Base-by-base conservation (phyloP, 2,113 vertebrate species). In the Callochromis pleurospilus region DNA sequence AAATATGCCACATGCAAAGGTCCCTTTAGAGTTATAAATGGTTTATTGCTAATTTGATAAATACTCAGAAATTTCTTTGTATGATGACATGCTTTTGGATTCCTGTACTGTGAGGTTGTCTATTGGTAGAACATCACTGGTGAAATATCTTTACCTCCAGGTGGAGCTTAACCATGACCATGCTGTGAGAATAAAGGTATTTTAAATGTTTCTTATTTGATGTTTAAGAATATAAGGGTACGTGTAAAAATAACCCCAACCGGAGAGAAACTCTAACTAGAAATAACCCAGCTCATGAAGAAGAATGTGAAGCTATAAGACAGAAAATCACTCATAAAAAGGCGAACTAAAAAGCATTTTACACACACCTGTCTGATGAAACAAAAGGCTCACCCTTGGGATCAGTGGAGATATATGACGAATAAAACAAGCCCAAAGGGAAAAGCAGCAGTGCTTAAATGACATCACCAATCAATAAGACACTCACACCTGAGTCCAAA, bases 381-480 rank as follows among this genome's bases (percentile, higher is more conserved):
- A 42, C 33, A 24, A 60, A 81, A 60, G 3, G 19, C 14, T 55
- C 73, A 14, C 47, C 21, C 40, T 85, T 5, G 14, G 80, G 60
- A 21, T 83, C 54, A 79, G 38, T 26, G 38, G 54, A 80, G 56
- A 87, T 4, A 79, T 31, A 40, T 36, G 55, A 33, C 11, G n/a
- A 85, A 86, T 47, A 79, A 53, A 83, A 31, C 65, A 85, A 86
- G 24, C 79, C 65, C 19, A 1, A 55, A 47, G 58, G 88, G 86
- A 82, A 29, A 58, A 54, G 55, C 26, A 19, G 75, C n/a, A 9
- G 45, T 3, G n/a, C 40, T 85, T 87, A 81, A 85, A 88, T 80
- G 40, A 80, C 83, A 81, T 85, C 81, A 83, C 45, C 80, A 36
- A 84, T 93, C 91, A 91, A 92, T 92, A 84, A 85, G 80, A 77